A percentile compares a stretch with the other conserved stretches of the same genome.
Conservation (phyloP, 2,888 invertebrate genomes). For the Muschampia staudingeri region DNA sequence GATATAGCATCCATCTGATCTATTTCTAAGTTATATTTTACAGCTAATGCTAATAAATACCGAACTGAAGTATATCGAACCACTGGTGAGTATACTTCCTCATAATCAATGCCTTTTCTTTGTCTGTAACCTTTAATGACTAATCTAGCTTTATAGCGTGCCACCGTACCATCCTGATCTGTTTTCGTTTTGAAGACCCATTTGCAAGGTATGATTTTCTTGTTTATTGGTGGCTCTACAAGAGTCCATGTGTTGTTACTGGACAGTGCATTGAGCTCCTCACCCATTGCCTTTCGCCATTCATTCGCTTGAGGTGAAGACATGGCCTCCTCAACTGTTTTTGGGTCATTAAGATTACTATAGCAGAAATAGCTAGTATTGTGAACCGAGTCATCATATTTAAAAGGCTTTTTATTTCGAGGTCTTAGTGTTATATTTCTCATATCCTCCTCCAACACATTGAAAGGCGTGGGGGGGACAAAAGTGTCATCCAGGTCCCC, state of each 20-base stretch:
- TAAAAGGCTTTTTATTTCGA: not conserved
- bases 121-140: conserved; percentile 56
- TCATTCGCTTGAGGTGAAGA: conserved; percentile 2
- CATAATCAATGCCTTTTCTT: conserved; percentile 51
- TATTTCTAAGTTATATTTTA: conserved; percentile 58
- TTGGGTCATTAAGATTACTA: not conserved
- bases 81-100: conserved; percentile 58
- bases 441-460: not conserved
- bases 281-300: not conserved
- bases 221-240: not conserved
- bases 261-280: conserved; percentile 3
- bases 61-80: conserved; percentile 33
- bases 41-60: conserved; percentile 53
- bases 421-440: not conserved
- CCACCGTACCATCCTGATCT: conserved; percentile 52
- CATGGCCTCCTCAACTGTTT: conserved; percentile 1
- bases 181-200: conserved; percentile 67
- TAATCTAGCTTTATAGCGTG: conserved; percentile 61
- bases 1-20: conserved; percentile 63
- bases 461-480: not conserved
- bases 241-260: not conserved
- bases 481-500: not conserved
- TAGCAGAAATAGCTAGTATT: not conserved
- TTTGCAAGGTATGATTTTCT: conserved; percentile 40
- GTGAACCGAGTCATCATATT: not conserved